These are phyloP conservation scores for Troilus luridus DNA, from an alignment of 2,888 invertebrate species.

Conservation along the genomic window DNA sequence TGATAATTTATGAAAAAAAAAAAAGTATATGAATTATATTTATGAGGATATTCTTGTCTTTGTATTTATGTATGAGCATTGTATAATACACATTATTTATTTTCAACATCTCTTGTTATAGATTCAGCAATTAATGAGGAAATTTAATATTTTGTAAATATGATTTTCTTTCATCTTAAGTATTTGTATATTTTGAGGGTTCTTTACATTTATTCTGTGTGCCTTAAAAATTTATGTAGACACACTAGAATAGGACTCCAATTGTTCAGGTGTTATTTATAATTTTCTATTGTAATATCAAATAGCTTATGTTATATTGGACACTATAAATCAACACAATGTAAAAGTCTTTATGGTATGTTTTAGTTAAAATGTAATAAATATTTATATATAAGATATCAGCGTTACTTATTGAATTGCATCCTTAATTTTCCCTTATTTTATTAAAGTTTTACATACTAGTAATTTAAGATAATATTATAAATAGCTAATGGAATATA, in stretches of 20 bases:
- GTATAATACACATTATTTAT: slow-evolving; percentile 59
- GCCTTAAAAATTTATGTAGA: slow-evolving; percentile 51
- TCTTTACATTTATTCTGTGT: slow-evolving; percentile 54
- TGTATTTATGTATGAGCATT: slow-evolving; percentile 57
- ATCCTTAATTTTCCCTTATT: background rate
- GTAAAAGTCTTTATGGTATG: slow-evolving; percentile 59
- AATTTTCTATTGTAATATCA: slow-evolving; percentile 59
- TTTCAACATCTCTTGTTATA: slow-evolving; percentile 54
- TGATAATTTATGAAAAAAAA: slow-evolving; percentile 53
- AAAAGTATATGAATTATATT: slow-evolving; percentile 44
- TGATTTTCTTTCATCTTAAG: slow-evolving; percentile 47
- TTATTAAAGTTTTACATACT: background rate
- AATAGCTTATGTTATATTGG: slow-evolving; percentile 56
- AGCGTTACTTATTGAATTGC: background rate
- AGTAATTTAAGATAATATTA: too few relatives aligned
- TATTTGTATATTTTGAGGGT: slow-evolving; percentile 38
- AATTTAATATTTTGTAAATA: slow-evolving; percentile 53
- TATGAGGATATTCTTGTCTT: slow-evolving; percentile 35
- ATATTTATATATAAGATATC: slow-evolving; percentile 60
- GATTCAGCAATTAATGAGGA: slow-evolving; percentile 37
- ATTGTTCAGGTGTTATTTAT: slow-evolving; percentile 60
- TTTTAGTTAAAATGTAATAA: slow-evolving; percentile 60
- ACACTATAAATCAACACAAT: slow-evolving; percentile 59
- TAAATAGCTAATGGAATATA: background rate
- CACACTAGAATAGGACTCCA: slow-evolving; percentile 50